Evolutionary conservation across 1,140 invertebrate species (phyloP), one percentile per base, ranked within the genome.

Genomic region (Tetramorium simillimum): DNA sequence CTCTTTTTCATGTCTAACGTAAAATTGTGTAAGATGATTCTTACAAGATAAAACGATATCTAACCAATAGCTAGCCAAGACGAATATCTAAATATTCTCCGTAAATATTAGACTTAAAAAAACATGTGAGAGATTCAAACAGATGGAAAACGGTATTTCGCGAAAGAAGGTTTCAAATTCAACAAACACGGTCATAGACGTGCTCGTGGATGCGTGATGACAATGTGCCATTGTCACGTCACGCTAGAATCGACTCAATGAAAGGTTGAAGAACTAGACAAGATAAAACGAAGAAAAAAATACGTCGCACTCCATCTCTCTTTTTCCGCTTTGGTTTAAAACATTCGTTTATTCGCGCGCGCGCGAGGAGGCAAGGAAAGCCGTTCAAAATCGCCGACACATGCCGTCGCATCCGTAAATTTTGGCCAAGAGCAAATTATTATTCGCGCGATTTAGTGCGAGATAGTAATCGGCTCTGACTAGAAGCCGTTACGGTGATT

Each of bases 401-500:
- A 43, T 37, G 24, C n/a, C 10, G 16, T 67, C 1, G 28, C 51
- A 4, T 3, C 12, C 18, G 12, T 60, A 82, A 82, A 82, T 82
- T 58, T 82, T 53, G 24, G 7, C 16, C 10, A 10, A 37, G 6
- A 73, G 18, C 67, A 82, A 72, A 73, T 82, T 82, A 58, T 72
- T 72, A 69, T 70, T 58, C 12, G 21, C n/a, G 12, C 40, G 80
- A 81, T 40, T 72, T 82, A 56, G 24, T 16, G 51, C 78, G 24
- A 58, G 67, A 80, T 80, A 53, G 62, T 40, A 72, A 82, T 82
- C 67, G 67, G 18, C 18, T 82, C 51, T 73, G 80, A 72, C 51
- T 51, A 60, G 24, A 72, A 82, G 60, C 40, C 49, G 14, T 86
- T 80, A 67, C 65, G 21, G 58, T 78, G 60, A 85, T 76, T 85